Evolutionary conservation across 1,140 invertebrate species (phyloP).

Genomic region (Neuroterus valhalla): DNA sequence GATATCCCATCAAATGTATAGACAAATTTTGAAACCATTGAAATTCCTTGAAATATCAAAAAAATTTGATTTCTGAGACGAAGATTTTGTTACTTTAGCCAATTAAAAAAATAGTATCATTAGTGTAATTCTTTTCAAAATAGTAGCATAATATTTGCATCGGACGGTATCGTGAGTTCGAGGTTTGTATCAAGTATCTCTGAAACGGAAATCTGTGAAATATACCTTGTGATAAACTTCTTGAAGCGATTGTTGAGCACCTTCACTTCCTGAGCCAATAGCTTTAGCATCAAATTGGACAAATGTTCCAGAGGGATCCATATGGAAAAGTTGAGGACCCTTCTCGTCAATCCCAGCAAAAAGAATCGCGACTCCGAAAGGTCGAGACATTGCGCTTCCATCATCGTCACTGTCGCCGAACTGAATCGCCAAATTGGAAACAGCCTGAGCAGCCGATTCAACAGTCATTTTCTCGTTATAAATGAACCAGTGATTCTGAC

Average conservation of each 20-base stretch:
- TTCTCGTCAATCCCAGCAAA: slow-evolving; percentile 92
- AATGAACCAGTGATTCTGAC: slow-evolving; percentile 98
- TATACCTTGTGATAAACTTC: slow-evolving; percentile 89
- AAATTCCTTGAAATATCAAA: too few relatives aligned
- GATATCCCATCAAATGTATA: too few relatives aligned
- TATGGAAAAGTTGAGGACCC: slow-evolving; percentile 93
- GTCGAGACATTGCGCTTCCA: slow-evolving; percentile 98
- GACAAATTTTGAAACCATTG: too few relatives aligned
- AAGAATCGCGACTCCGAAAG: slow-evolving; percentile 97
- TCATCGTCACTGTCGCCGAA: slow-evolving; percentile 98
- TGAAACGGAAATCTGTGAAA: too few relatives aligned
- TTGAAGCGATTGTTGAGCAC: slow-evolving; percentile 97
- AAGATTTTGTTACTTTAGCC: too few relatives aligned
- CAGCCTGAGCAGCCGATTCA: slow-evolving; percentile 97
- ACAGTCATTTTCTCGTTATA: slow-evolving; percentile 98
- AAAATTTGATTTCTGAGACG: too few relatives aligned
- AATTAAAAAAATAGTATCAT: too few relatives aligned
- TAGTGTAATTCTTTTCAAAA: too few relatives aligned
- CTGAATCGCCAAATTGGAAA: slow-evolving; percentile 98
- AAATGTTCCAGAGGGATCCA: slow-evolving; percentile 99
- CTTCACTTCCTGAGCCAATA: slow-evolving; percentile 99
- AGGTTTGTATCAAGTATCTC: too few relatives aligned
- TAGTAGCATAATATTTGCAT: too few relatives aligned
- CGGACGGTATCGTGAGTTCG: too few relatives aligned
- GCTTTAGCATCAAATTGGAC: slow-evolving; percentile 99